A percentile compares a stretch with the other conserved stretches of the same genome.
Conservation (phyloP, 2,797 vertebrate genomes). For the Acipenser transmontanus region DNA sequence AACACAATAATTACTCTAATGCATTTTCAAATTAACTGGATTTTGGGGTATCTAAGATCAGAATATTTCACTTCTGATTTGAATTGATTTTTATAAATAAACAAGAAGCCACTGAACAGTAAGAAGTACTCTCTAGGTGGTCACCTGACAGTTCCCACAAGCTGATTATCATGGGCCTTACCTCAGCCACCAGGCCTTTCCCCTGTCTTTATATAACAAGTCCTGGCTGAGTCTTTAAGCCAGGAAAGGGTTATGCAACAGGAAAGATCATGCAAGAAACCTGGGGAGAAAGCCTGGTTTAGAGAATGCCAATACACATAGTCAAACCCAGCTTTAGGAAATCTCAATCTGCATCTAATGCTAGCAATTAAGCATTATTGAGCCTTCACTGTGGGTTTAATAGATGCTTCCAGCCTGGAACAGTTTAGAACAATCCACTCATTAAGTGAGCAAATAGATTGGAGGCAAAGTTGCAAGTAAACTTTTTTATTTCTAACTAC, state of each 20-base stretch:
- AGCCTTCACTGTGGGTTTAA: conserved; percentile 43
- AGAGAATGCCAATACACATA: conserved; percentile 38
- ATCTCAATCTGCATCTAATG: conserved; percentile 31
- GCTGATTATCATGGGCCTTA: background rate
- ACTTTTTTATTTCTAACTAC: background rate
- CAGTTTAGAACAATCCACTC: conserved; percentile 51
- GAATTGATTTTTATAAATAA: too few species aligned
- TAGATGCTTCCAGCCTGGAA: conserved; percentile 21
- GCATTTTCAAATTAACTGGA: too few species aligned
- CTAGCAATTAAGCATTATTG: conserved; percentile 45
- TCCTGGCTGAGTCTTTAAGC: background rate
- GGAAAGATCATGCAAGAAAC: conserved; percentile 11
- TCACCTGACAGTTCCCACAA: background rate
- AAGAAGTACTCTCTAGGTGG: too few species aligned
- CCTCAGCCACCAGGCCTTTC: background rate
- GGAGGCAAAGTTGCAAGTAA: conserved; percentile 35
- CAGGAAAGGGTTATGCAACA: background rate
- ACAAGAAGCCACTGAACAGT: too few species aligned
- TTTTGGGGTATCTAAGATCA: too few species aligned
- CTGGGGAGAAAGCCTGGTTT: conserved; percentile 10
- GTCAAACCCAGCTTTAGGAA: conserved; percentile 50
- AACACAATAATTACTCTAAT: too few species aligned
- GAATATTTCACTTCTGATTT: too few species aligned
- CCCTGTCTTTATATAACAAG: background rate
- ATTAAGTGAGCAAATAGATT: conserved; percentile 70